Base-by-base conservation (phyloP, 1,140 invertebrate species). In the Aleiodes sp. region DNA sequence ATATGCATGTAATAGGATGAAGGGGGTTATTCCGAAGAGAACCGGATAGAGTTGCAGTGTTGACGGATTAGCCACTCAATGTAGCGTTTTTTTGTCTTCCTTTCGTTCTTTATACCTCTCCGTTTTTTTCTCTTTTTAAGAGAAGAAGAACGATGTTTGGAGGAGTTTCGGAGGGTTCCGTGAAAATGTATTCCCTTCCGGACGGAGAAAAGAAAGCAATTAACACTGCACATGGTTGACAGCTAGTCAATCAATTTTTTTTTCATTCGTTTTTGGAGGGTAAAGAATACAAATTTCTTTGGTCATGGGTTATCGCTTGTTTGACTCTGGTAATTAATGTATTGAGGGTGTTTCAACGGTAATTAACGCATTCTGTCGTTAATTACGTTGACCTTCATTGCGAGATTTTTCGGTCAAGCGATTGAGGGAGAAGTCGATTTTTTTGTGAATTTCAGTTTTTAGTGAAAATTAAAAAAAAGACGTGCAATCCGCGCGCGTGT, bases 201-300 rank as follows among this genome's bases (percentile, higher is more conserved):
- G n/a, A 8, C 19, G 24, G n/a, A 28, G 29, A 35, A 76, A 73
- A 69, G 70, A 72, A 80, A 76, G 70, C 75, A 79, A 82, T 79
- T 78, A 80, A 75, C 75, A 76, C 69, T 69, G 72, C 80, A 80
- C 71, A 78, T 78, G 82, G 75, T 67, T 60, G 73, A 76, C 73
- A 75, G 66, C 70, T 41, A 73, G 72, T 81, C 77, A 75, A 84
- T 83, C 82, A 80, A 75, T 60, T 69, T n/a, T n/a, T n/a, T n/a
- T n/a, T n/a, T n/a, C n/a, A n/a, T n/a, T n/a, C n/a, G n/a, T n/a
- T n/a, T 68, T 37, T 14, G 33, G 52, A 7, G 26, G 24, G 46
- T 26, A 19, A 73, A 65, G 76, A 80, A 78, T 77, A 81, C 46
- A 52, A 52, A 52, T 52, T 52, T 80, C 78, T 72, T 72, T 74